Evolutionary conservation across 2,888 invertebrate species (phyloP).

Genomic region (Polymixis lichenea): DNA sequence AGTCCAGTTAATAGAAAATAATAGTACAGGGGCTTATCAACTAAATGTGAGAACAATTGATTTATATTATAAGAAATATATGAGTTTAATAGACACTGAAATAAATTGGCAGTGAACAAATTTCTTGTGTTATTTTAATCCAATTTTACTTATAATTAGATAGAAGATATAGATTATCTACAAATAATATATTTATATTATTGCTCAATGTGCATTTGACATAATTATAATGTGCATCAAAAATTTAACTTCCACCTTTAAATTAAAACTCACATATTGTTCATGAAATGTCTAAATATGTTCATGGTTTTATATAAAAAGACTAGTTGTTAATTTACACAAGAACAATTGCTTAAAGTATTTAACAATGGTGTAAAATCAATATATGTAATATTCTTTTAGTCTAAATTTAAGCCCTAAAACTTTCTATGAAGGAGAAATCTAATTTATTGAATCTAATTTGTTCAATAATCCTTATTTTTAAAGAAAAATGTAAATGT

Average conservation of each 20-base stretch:
- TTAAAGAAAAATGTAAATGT: conserved; percentile 18
- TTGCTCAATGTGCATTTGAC: conserved; percentile 12
- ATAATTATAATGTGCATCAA: conserved; percentile 35
- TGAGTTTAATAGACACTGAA: conserved; percentile 50
- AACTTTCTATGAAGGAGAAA: conserved; percentile 2
- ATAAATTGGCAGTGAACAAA: conserved; percentile 63
- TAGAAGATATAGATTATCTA: conserved; percentile 1
- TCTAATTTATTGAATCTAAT: conserved; percentile 7
- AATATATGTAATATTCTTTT: conserved; percentile 21
- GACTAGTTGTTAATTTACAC: neutral
- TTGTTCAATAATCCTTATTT: conserved; percentile 16
- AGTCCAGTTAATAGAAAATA: conserved; percentile 74
- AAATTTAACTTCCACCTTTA: neutral
- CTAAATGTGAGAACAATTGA: conserved; percentile 62
- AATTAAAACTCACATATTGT: neutral
- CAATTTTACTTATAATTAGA: conserved; percentile 7
- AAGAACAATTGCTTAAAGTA: conserved; percentile 8
- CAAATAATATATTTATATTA: conserved; percentile 23
- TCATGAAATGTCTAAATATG: neutral
- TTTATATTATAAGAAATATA: conserved; percentile 57
- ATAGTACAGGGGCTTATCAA: conserved; percentile 47
- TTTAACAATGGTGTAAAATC: conserved; percentile 5
- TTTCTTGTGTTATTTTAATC: conserved; percentile 27
- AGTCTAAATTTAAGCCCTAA: conserved; percentile 13
- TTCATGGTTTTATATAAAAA: neutral